Conservation (phyloP, 2,888 invertebrate species). For the Myathropa florea region DNA sequence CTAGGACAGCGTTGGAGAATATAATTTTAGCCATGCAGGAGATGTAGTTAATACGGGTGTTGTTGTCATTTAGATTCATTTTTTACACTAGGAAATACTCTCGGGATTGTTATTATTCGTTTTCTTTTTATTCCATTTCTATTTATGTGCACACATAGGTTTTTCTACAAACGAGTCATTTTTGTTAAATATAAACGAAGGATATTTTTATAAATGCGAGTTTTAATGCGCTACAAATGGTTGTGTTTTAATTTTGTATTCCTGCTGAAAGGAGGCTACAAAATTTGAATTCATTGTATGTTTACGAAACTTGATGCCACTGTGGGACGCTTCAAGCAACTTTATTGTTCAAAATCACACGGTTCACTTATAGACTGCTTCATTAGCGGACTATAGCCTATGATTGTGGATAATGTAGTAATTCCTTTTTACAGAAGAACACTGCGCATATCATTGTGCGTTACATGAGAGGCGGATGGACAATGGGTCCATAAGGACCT, state of each 20-base stretch:
- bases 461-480: no score
- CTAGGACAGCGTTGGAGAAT: constrained; percentile 91
- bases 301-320: no score
- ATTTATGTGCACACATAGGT: constrained; percentile 36
- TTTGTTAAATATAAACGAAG: constrained; percentile 47
- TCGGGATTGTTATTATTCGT: constrained; percentile 20
- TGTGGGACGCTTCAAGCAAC: no score
- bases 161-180: constrained; percentile 54
- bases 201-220: constrained; percentile 29
- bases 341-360: no score
- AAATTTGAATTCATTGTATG: no score
- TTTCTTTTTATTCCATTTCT: constrained; percentile 43
- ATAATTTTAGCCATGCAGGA: constrained; percentile 93
- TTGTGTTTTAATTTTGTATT: neutral
- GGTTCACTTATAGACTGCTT: no score
- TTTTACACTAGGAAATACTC: constrained; percentile 20
- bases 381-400: no score
- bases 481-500: no score
- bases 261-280: no score
- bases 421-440: no score
- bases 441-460: no score
- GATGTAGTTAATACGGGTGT: constrained; percentile 72
- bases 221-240: neutral
- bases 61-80: neutral
- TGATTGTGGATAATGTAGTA: no score